These are phyloP conservation scores for Drosophila rhopaloa DNA, from an alignment of 1,140 invertebrate species.

Conservation along the genomic window DNA sequence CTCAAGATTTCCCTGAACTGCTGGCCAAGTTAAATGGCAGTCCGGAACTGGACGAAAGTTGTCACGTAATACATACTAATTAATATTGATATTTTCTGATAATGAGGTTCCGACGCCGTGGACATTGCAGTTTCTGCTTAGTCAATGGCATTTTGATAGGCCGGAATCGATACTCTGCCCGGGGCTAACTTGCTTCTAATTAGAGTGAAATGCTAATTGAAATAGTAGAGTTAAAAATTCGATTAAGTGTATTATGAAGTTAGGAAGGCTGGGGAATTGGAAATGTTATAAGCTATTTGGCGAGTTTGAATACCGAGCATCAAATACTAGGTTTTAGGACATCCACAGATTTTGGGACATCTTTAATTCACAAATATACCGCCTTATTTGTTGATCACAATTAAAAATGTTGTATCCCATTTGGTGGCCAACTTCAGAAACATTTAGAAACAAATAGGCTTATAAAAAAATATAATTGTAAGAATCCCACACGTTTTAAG, in stretches of 20 bases:
- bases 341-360: no score
- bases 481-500: no score
- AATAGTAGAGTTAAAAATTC: slow-evolving; percentile 26
- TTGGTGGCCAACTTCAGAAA: no score
- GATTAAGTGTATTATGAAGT: slow-evolving; percentile 3
- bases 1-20: slow-evolving; percentile 20
- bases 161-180: slow-evolving; percentile 34
- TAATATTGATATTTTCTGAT: slow-evolving; percentile 78
- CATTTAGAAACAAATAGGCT: no score
- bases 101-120: slow-evolving; percentile 44
- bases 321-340: no score
- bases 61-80: slow-evolving; percentile 81
- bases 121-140: slow-evolving; percentile 65
- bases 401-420: no score
- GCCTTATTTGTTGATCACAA: no score
- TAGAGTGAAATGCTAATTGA: slow-evolving; percentile 55
- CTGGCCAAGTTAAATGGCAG: slow-evolving; percentile 10
- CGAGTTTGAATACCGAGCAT: no score
- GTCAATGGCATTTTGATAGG: slow-evolving; percentile 72
- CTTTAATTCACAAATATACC: no score
- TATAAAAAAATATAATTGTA: no score
- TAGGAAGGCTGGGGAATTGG: slow-evolving; percentile 11
- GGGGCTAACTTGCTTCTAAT: slow-evolving; percentile 25
- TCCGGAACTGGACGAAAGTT: slow-evolving; percentile 38
- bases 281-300: background rate